Evolutionary conservation across 2,113 vertebrate species (phyloP).

Genomic region (Notothenia rossii): DNA sequence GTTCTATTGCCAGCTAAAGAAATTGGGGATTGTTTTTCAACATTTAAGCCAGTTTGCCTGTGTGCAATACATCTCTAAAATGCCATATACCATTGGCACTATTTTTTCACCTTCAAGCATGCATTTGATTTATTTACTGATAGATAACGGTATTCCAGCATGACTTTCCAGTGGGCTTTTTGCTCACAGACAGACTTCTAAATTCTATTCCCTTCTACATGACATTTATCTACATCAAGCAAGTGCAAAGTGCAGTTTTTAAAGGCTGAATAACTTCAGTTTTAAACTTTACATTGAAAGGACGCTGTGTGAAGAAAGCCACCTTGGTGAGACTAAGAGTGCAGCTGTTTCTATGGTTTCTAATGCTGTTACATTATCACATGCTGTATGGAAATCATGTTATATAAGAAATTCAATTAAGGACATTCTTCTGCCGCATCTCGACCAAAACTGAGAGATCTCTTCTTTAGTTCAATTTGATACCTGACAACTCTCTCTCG

Average conservation of each 20-base stretch:
- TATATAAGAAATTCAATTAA: conserved; percentile 5
- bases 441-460: conserved; percentile 36
- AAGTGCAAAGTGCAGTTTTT: conserved; percentile 6
- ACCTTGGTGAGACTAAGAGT: conserved; percentile 2
- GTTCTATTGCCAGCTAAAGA: conserved; percentile 1
- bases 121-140: conserved; percentile 29
- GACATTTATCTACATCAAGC: background rate
- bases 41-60: conserved; percentile 9
- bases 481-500: conserved; percentile 44
- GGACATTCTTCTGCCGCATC: background rate
- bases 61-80: conserved; percentile 13
- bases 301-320: background rate
- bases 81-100: conserved; percentile 20
- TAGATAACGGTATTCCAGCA: conserved; percentile 16
- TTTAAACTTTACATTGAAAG: background rate
- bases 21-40: conserved; percentile 22
- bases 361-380: conserved; percentile 19
- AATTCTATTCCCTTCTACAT: conserved; percentile 1
- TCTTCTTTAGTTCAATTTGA: conserved; percentile 30
- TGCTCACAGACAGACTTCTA: conserved; percentile 5
- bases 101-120: conserved; percentile 8
- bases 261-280: conserved; percentile 17
- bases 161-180: background rate
- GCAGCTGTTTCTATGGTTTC: background rate
- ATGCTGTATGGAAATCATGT: background rate